These are phyloP conservation scores for Scaptomyza reducta DNA, from an alignment of 2,888 invertebrate species.

Conservation along the genomic window DNA sequence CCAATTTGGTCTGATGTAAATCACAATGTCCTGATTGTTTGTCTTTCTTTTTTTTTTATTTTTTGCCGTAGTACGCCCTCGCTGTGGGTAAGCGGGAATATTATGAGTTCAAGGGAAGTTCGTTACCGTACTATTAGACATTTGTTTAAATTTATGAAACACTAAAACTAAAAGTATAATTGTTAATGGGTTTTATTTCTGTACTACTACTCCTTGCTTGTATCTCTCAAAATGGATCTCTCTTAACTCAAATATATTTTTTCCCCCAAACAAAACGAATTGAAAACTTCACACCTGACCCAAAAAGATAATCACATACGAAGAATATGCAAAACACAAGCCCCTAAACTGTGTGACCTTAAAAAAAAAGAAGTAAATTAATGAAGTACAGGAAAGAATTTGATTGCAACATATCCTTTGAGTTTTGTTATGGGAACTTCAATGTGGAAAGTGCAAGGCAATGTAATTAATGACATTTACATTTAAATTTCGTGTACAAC, in stretches of 20 bases:
- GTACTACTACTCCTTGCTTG: no score
- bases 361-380: neutral
- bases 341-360: neutral
- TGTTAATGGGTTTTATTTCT: no score
- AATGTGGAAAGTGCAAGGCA: slow-evolving; percentile 2
- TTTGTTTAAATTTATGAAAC: no score
- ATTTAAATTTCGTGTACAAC: slow-evolving; percentile 58
- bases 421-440: slow-evolving; percentile 27
- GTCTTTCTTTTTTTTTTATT: no score
- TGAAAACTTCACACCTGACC: slow-evolving; percentile 15
- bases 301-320: slow-evolving; percentile 8
- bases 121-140: no score
- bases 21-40: slow-evolving; percentile 40
- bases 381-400: neutral
- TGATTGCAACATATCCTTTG: neutral
- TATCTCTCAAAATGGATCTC: no score
- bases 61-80: slow-evolving; percentile 9
- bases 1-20: slow-evolving; percentile 52
- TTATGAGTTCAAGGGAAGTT: neutral
- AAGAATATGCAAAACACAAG: slow-evolving; percentile 8
- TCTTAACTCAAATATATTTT: no score
- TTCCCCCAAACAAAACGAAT: neutral
- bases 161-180: no score
- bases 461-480: slow-evolving; percentile 65
- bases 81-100: neutral